Percentiles rank a stretch among this genome's conserved stretches.
These are phyloP conservation scores for Xyliphius kryptos DNA, from an alignment of 2,113 vertebrate genomes.

Conservation along the genomic window DNA sequence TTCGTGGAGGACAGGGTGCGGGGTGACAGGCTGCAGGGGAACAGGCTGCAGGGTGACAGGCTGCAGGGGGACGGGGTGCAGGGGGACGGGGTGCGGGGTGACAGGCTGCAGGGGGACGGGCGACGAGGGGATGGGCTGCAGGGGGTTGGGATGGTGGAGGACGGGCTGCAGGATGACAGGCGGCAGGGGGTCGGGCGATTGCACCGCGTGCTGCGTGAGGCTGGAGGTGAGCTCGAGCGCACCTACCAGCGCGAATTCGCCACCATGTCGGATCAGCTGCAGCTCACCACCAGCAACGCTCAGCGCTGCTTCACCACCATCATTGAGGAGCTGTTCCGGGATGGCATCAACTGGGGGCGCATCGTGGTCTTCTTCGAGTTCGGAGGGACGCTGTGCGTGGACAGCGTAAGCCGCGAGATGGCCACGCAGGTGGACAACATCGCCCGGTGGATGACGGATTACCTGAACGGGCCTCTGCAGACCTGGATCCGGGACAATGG, in stretches of 20 bases:
- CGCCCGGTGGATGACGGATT: slow-evolving; percentile 83
- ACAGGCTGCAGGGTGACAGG: slow-evolving; percentile 34
- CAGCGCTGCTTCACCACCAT: slow-evolving; percentile 70
- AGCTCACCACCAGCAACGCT: slow-evolving; percentile 68
- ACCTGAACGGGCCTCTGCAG: slow-evolving; percentile 79
- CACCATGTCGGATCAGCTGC: slow-evolving; percentile 72
- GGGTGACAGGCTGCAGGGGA: no score
- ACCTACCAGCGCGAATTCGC: slow-evolving; percentile 76
- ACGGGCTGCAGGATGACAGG: slow-evolving; percentile 35
- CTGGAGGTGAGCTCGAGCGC: slow-evolving; percentile 72
- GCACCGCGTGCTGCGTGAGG: slow-evolving; percentile 70
- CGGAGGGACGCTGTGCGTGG: slow-evolving; percentile 79
- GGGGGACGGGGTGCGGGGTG: no score
- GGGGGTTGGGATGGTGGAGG: no score
- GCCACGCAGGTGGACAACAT: slow-evolving; percentile 76
- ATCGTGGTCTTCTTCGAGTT: slow-evolving; percentile 89
- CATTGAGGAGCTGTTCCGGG: slow-evolving; percentile 81
- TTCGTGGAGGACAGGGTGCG: no score
- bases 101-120: no score
- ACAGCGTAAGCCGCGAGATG: slow-evolving; percentile 77
- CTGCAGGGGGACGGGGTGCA: slow-evolving; percentile 38
- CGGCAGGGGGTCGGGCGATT: slow-evolving; percentile 50
- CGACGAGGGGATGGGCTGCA: no score
- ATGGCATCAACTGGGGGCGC: slow-evolving; percentile 88
- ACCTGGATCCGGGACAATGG: slow-evolving; percentile 88